These are phyloP conservation scores for Piaya cayana DNA, from an alignment of 2,113 vertebrate genomes.

Conservation along the genomic window DNA sequence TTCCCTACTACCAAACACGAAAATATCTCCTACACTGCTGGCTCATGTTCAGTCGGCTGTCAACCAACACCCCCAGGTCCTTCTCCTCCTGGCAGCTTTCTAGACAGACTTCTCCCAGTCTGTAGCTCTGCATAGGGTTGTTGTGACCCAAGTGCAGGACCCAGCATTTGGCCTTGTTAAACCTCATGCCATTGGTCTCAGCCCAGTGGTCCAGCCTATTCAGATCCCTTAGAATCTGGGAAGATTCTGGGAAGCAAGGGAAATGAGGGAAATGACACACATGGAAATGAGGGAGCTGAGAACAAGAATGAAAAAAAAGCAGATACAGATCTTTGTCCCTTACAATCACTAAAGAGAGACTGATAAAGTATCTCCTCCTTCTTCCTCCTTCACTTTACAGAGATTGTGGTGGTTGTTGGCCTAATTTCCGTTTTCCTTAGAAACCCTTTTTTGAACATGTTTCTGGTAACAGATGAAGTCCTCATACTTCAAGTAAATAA, in stretches of 20 bases:
- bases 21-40: background rate
- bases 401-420: accelerated
- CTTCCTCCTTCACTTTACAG: background rate
- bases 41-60: no score
- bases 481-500: background rate
- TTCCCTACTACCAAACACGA: background rate
- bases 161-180: no score
- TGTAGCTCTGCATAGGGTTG: no score
- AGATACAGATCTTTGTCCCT: background rate
- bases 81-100: no score
- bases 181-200: no score
- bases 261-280: no score
- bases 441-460: background rate
- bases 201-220: no score
- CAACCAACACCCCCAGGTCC: no score
- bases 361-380: background rate
- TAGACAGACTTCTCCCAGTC: no score
- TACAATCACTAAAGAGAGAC: background rate
- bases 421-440: background rate
- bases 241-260: no score
- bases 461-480: background rate
- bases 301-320: background rate
- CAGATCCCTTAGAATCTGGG: no score
- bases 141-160: no score
- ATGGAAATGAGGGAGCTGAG: background rate